These are phyloP conservation scores for Trachymyrmex septentrionalis DNA, from an alignment of 1,140 invertebrate genomes.

Conservation along the genomic window DNA sequence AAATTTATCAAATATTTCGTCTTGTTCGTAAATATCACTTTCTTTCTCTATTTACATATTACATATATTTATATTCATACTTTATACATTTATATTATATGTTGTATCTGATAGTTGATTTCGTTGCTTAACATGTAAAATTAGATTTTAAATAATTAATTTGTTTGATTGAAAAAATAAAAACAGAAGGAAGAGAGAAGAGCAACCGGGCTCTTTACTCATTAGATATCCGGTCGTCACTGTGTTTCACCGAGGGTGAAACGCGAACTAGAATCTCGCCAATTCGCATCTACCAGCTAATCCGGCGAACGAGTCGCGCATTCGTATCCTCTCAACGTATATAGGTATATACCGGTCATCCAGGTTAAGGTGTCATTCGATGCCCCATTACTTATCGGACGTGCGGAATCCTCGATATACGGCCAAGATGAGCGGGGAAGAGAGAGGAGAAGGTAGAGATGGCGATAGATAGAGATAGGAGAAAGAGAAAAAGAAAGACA, in stretches of 20 bases:
- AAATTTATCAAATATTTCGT: slow-evolving; percentile 10
- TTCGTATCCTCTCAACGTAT: slow-evolving; percentile 63
- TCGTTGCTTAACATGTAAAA: neutral
- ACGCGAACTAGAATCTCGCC: slow-evolving; percentile 83
- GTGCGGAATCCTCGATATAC: slow-evolving; percentile 54
- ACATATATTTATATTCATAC: neutral
- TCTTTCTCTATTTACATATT: neutral
- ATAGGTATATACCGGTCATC: slow-evolving; percentile 73
- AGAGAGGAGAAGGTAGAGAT: slow-evolving; percentile 1
- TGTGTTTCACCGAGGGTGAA: slow-evolving; percentile 77
- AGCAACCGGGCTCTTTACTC: slow-evolving; percentile 30
- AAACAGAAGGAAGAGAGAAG: neutral
- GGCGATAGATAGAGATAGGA: neutral
- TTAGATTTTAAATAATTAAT: neutral
- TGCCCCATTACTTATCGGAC: slow-evolving; percentile 70
- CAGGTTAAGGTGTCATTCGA: slow-evolving; percentile 80
- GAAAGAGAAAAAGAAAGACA: slow-evolving; percentile 25
- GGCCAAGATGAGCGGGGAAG: slow-evolving; percentile 3
- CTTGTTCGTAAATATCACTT: slow-evolving; percentile 7
- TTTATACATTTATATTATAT: neutral
- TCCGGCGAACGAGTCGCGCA: slow-evolving; percentile 73
- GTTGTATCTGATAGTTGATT: neutral
- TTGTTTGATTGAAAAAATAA: slow-evolving; percentile 1
- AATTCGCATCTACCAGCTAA: slow-evolving; percentile 81
- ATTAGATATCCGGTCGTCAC: slow-evolving; percentile 67